Base-by-base conservation (phyloP, 2,797 vertebrate species). In the Pteropus rufus region DNA sequence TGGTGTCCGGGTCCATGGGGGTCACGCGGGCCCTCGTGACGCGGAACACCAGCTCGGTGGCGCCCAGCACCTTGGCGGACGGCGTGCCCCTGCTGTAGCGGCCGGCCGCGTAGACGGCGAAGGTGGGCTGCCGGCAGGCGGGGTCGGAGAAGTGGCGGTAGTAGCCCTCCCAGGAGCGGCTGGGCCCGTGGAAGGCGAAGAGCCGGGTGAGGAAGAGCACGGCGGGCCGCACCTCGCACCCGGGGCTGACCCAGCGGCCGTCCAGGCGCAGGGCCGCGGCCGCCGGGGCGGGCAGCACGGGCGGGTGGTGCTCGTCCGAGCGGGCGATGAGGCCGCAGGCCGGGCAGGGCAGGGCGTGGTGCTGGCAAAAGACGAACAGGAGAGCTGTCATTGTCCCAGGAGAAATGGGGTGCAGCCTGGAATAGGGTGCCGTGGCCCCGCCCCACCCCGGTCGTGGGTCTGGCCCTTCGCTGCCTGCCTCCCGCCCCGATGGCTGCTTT, bases 91-190 rank as follows among this genome's bases (percentile, higher is more conserved):
- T 97, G 6, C 98, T 98, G 83, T 99, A 99, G 96, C 97, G 98
- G 52, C 99, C 99, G 0, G 98, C 98, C 0, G 99, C 99, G 0
- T 98, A 98, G 70, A 99, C 97, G 4, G 98, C 99, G 98, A 99
- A 99, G 0, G 99, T 99, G 16, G 99, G 99, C 91, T 98, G 98
- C 15, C 97, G 98, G 98, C 99, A 99, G 90, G 98, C 94, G 0
- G 99, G 99, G 98, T 99, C 99, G 0, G 99, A 99, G 98, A 99
- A 99, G 98, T 99, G 99, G 0, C 94, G 98, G 98, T 99, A 99
- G 12, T 98, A 84, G 0, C 99, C 99, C 83, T 99, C 98, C 99
- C 99, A 99, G 36, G 98, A 98, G 31, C 98, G 99, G 85, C 97
- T 98, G 31, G 95, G 98, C 0, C 98, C 98, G 0, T 99, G 96